Percentiles rank a stretch among this genome's conserved stretches.
Evolutionary conservation across 2,113 vertebrate species (phyloP).

Genomic region (Chauna torquata): DNA sequence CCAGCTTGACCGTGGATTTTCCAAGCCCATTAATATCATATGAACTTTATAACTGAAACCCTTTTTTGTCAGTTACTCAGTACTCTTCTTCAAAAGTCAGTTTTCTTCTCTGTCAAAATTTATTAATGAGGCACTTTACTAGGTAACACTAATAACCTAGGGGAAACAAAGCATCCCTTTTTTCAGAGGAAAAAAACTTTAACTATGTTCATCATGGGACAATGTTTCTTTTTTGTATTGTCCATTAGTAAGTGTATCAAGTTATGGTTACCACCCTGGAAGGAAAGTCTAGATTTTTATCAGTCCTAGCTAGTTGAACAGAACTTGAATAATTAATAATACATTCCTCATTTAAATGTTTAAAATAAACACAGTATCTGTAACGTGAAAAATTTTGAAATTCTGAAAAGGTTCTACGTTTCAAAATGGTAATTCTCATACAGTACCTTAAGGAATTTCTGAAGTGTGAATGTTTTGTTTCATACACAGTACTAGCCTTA

Average conservation of each 20-base stretch:
- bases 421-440: neutral
- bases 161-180: neutral
- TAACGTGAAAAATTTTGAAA: neutral
- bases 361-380: neutral
- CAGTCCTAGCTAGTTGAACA: neutral
- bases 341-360: neutral
- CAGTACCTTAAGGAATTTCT: neutral
- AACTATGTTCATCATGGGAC: neutral
- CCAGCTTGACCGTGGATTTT: neutral
- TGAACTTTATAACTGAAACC: neutral
- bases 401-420: neutral
- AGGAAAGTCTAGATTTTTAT: neutral
- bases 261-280: neutral
- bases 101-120: neutral
- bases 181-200: neutral
- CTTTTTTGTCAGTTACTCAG: neutral
- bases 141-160: neutral
- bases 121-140: neutral
- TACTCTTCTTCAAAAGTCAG: neutral
- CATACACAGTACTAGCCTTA: neutral
- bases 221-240: neutral
- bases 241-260: neutral
- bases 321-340: neutral
- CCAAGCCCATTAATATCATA: neutral
- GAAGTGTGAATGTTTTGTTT: neutral